Evolutionary conservation across 2,888 invertebrate species (phyloP), one percentile per base, ranked within the genome.

Genomic region (Amphiduros pacificus): DNA sequence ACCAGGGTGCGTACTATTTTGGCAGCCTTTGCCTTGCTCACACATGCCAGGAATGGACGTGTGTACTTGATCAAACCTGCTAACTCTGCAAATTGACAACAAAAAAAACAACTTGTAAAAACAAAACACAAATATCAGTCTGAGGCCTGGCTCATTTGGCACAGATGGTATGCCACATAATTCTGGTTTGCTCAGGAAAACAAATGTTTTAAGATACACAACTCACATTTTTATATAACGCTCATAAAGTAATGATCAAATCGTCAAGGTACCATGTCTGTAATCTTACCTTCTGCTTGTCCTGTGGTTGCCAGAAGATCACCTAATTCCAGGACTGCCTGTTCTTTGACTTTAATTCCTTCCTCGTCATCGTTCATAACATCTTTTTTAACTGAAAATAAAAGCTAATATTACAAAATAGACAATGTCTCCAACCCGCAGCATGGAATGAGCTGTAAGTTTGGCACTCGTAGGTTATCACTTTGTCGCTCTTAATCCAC

Each of bases 11-110:
- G 89, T 9, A 99, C 98, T 75, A 99, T 85, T 84, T 99, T 99
- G 0, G 98, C 98, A 57, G 99, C 99, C 85, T 99, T 99, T 36
- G 99, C 98, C 86, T 99, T 99, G 82, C 97, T 97, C 78, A 99
- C 94, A 74, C 91, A 87, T 75, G 91, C 91, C 64, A 99, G 87
- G 82, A 99, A 99, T 20, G 98, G 97, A 75, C 98, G 89, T 55
- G 95, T 95, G 66, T 91, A 91, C 85, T 93, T 93, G 78, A 99
- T 97, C 71, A 99, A 87, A 74, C 93, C 77, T 20, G 83, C 84
- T 32, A 87, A 73, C 59, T 84, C 85, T 84, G 72, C 26, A 76
- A 73, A 62, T 24, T 24, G 62, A 51, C 26, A 60, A 36, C 20
- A n/a, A n/a, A n/a, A n/a, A n/a, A n/a, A n/a, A n/a, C n/a, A n/a